Base-by-base conservation (phyloP, 2,888 invertebrate genomes). In the Malthinus seriepunctatus region DNA sequence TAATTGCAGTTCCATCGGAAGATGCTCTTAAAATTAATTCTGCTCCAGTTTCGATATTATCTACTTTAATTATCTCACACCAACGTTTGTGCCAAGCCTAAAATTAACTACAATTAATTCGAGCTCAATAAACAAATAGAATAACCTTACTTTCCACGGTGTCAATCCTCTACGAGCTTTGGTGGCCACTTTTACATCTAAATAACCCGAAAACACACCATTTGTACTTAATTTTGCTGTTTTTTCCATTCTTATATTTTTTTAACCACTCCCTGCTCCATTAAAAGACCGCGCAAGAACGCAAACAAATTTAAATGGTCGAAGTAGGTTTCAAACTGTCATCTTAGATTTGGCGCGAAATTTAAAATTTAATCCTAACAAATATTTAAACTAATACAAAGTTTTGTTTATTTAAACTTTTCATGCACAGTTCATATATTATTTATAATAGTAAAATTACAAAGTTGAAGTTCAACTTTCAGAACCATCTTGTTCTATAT, bases 31-130 rank as follows among this genome's bases (percentile, higher is more conserved):
- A 79, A 53, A 83, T 84, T 65, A 86, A 72, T 60, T 83, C 82
- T 2, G 84, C 80, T 33, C 80, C 80, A 49, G 83, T 82, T 61
- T 80, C 78, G 60, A 82, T 79, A 60, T 81, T 81, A 60, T 84
- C 82, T 62, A 84, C 79, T 54, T 84, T 82, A 69, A 83, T 78
- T 67, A 86, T 78, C 71, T 85, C 84, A 72, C 86, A 86, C 86
- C 86, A 86, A 73, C 86, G 86, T 74, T 82, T 83, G 71, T 84
- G 85, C 86, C 86, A 86, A 60, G 85, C 84, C 86, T 86, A 39
- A 46, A 23, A 23, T 23, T 23, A 23, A 23, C 5, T 23, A 23
- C 23, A 23, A 23, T 23, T 23, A 23, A 23, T n/a, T n/a, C n/a
- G n/a, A n/a, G 8, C 1, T 1, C 9, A 15, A 47, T 23, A 37